phyloP scores from a whole-genome alignment of 2,797 vertebrate species.

The Semaprochilodus insignis region DNA sequence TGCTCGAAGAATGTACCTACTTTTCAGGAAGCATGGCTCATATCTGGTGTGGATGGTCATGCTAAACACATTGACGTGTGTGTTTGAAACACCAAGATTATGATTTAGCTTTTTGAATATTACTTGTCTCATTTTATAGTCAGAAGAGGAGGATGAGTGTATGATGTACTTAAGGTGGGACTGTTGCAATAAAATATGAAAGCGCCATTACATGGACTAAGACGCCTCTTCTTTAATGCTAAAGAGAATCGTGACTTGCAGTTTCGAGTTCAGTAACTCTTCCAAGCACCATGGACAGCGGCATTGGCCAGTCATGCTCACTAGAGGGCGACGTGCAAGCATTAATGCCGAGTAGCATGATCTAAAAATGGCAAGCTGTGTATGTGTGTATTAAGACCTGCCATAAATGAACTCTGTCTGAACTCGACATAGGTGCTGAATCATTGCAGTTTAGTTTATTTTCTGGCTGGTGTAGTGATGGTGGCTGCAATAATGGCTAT shows the following conservation, averaged over 20 bases:
- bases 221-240: background rate
- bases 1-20: slow-evolving; percentile 2
- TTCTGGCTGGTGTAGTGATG: too few relatives aligned
- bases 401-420: background rate
- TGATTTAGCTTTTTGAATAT: background rate
- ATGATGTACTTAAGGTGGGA: background rate
- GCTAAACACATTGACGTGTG: background rate
- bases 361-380: background rate
- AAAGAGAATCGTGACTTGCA: slow-evolving; percentile 12
- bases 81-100: background rate
- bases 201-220: background rate
- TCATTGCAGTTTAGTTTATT: too few relatives aligned
- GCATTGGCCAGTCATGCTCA: slow-evolving; percentile 29
- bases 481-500: too few relatives aligned
- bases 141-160: background rate
- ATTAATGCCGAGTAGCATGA: background rate
- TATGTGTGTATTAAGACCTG: background rate
- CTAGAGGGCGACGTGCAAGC: slow-evolving; percentile 41
- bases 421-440: too few relatives aligned
- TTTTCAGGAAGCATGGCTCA: background rate
- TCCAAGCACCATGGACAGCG: slow-evolving; percentile 66
- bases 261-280: background rate
- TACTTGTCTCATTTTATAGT: background rate
- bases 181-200: slow-evolving; percentile 26
- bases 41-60: background rate